Percentiles rank a stretch among this genome's conserved stretches.
These are phyloP conservation scores for Polietes domitor DNA, from an alignment of 2,888 invertebrate species.

Conservation along the genomic window DNA sequence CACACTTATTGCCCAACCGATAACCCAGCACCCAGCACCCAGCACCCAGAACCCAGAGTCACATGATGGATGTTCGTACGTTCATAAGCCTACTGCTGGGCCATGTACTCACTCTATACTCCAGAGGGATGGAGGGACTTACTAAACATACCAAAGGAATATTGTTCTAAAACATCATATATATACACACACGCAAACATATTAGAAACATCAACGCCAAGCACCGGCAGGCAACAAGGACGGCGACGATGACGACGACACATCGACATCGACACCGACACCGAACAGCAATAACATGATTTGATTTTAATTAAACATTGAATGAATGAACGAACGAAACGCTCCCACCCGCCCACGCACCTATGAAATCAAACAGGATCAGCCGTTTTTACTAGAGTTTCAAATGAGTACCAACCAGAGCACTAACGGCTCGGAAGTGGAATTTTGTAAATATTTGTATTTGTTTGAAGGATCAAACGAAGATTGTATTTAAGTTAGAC, in stretches of 20 bases:
- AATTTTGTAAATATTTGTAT: constrained; percentile 49
- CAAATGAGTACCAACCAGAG: too few relatives aligned
- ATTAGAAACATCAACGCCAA: constrained; percentile 2
- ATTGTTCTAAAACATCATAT: not conserved
- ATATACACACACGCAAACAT: not conserved
- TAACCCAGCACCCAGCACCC: too few relatives aligned
- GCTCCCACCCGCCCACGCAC: not conserved
- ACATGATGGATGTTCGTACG: constrained; percentile 3
- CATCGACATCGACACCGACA: not conserved
- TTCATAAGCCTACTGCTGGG: not conserved
- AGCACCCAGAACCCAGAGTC: too few relatives aligned
- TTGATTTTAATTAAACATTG: constrained; percentile 42
- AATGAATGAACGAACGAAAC: not conserved
- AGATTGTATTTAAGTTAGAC: constrained; percentile 45
- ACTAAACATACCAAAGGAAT: constrained; percentile 47
- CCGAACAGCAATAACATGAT: constrained; percentile 24
- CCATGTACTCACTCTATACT: not conserved
- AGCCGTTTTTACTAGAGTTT: not conserved
- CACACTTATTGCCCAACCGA: constrained; percentile 25
- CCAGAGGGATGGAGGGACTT: not conserved
- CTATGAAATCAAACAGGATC: not conserved
- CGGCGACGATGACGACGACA: not conserved
- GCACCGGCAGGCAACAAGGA: constrained; percentile 12
- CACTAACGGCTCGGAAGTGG: constrained; percentile 2
- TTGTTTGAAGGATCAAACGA: constrained; percentile 51